Base-by-base conservation (phyloP, 2,113 vertebrate genomes). In the Apteryx owenii region DNA sequence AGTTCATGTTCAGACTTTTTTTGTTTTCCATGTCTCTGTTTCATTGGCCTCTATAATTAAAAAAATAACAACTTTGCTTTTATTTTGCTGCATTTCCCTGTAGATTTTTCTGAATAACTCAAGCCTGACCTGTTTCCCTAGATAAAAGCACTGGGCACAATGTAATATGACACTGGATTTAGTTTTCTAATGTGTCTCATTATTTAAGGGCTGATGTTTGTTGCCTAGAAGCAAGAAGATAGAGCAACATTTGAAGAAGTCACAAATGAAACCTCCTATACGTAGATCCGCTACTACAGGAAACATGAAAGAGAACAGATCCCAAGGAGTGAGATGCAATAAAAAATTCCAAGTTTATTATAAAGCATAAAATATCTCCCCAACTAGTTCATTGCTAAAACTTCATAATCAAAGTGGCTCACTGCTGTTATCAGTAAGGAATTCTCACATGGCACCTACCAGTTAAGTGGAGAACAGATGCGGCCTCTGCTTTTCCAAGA, bases 401-500 rank as follows among this genome's bases (percentile, higher is more conserved):
- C n/a, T 46, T 89, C 50, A 51, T 89, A 66, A 71, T 46, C 5
- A 0, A 73, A 92, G 83, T 40, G 40, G 20, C 20, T 76, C 18
- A 22, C 22, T 84, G 75, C 15, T 88, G 44, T 76, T 81, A 93
- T 86, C 68, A 68, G 60, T 54, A 62, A 79, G 69, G 80, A 95
- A 83, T 38, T 87, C 23, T 46, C 56, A 76, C 62, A 33, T 71
- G 84, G 66, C 81, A 92, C 98, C 97, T 84, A 99, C 99, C 98
- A 65, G 95, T 76, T 85, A 99, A 69, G 54, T 88, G 98, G 46
- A 99, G 97, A 25, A 97, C 33, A 51, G 98, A 97, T 0, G 90
- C 76, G 44, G 98, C 98, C 28, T 95, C 73, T 12, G 98, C 97
- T 97, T 98, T 98, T 85, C 99, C 99, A 0, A 99, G 96, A 26